Evolutionary conservation across 2,888 invertebrate species (phyloP).

Genomic region (Deilephila elpenor): DNA sequence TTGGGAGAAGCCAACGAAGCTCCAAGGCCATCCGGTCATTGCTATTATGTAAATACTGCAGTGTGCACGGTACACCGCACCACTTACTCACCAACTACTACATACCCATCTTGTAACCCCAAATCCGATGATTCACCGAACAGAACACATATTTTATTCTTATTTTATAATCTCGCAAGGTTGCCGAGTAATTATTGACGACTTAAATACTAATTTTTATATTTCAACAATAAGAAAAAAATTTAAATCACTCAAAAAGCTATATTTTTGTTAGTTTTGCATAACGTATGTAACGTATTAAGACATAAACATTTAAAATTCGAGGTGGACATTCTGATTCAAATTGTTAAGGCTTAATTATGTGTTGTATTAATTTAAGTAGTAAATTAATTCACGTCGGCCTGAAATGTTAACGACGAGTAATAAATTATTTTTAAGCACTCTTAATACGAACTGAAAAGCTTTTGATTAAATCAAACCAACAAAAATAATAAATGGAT

Average conservation of each 20-base stretch:
- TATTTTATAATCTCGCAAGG: neutral
- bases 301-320: neutral
- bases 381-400: neutral
- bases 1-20: slow-evolving; percentile 50
- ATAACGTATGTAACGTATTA: neutral
- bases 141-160: neutral
- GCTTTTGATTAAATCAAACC: slow-evolving; percentile 44
- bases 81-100: slow-evolving; percentile 47
- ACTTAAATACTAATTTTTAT: neutral
- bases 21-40: slow-evolving; percentile 72
- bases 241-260: too few relatives aligned
- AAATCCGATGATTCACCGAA: slow-evolving; percentile 10
- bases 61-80: neutral
- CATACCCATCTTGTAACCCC: slow-evolving; percentile 50
- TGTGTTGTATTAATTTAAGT: neutral
- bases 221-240: neutral
- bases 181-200: neutral
- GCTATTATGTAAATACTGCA: slow-evolving; percentile 75
- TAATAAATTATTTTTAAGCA: slow-evolving; percentile 26
- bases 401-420: neutral
- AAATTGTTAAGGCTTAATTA: slow-evolving; percentile 2
- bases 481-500: slow-evolving; percentile 52
- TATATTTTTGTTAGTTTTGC: too few relatives aligned
- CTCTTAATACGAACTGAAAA: slow-evolving; percentile 25
- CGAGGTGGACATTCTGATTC: neutral